phyloP scores from a whole-genome alignment of 2,888 invertebrate genomes.

The Andrena bucephala region DNA sequence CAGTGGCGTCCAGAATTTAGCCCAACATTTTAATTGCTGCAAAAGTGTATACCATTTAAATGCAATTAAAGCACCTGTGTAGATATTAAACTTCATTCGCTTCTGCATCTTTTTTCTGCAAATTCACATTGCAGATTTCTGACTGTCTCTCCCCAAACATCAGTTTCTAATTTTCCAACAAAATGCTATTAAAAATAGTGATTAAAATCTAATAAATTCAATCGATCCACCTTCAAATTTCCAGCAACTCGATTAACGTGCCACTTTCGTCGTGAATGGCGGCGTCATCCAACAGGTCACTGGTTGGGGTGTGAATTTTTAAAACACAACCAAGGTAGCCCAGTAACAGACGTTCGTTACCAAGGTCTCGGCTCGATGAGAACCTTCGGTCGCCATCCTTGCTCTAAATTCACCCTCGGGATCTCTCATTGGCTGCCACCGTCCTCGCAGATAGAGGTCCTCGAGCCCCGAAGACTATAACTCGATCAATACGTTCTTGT shows the following conservation, averaged over 20 bases:
- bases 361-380: slow-evolving; percentile 34
- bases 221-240: neutral
- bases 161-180: no score
- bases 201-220: slow-evolving; percentile 1
- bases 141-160: no score
- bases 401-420: slow-evolving; percentile 54
- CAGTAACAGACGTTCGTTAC: neutral
- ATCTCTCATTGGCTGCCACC: slow-evolving; percentile 53
- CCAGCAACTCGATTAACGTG: no score
- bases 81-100: no score
- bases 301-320: no score
- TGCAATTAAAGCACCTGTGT: neutral
- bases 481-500: slow-evolving; percentile 61
- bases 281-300: no score
- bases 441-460: slow-evolving; percentile 32
- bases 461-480: slow-evolving; percentile 54
- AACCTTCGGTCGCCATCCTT: slow-evolving; percentile 57
- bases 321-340: no score
- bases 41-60: neutral
- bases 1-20: no score
- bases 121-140: no score
- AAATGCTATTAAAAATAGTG: neutral
- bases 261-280: no score
- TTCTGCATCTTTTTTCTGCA: no score
- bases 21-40: neutral